Evolutionary conservation across 2,888 invertebrate species (phyloP), one percentile per base, ranked within the genome.

Genomic region (Hydroisotoma schaefferi): DNA sequence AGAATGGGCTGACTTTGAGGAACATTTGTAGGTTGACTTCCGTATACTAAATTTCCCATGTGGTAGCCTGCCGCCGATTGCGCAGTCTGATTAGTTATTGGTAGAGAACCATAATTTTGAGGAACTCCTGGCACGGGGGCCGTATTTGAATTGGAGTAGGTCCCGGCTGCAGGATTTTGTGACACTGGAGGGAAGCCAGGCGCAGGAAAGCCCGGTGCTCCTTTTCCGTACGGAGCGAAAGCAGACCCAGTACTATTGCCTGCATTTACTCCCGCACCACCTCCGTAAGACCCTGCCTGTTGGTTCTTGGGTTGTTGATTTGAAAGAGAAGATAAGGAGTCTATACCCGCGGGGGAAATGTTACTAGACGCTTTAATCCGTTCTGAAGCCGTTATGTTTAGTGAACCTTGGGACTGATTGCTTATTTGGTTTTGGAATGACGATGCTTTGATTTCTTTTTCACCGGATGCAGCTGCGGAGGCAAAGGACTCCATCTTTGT

Each of bases 371-470:
- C 60, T 55, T 60, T 60, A 28, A 51, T 55, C 20, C 37, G 26
- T 44, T 52, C 26, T 56, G 57, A 22, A 38, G 55, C 43, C 23
- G 55, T 51, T n/a, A n/a, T n/a, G 15, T 40, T 40, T 18, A 33
- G 22, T 5, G 37, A 33, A n/a, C 48, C 48, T 48, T 48, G 48
- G n/a, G 52, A 37, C 52, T 52, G 52, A 23, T 18, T 23, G 25
- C 58, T 66, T 55, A 69, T 66, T 61, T 68, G 69, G 65, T 58
- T 68, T 55, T 72, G 71, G 65, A 72, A 72, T 64, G 71, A 63
- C 47, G 71, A 70, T 58, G 66, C 37, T 56, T 65, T 67, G 27
- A 56, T 63, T 44, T 59, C 58, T 37, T 44, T 54, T 46, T 71
- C 71, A 49, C 66, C 67, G 12, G 68, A 69, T 18, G 52, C 56